Conservation (phyloP, 1,140 invertebrate genomes). For the Drosophila elegans region DNA sequence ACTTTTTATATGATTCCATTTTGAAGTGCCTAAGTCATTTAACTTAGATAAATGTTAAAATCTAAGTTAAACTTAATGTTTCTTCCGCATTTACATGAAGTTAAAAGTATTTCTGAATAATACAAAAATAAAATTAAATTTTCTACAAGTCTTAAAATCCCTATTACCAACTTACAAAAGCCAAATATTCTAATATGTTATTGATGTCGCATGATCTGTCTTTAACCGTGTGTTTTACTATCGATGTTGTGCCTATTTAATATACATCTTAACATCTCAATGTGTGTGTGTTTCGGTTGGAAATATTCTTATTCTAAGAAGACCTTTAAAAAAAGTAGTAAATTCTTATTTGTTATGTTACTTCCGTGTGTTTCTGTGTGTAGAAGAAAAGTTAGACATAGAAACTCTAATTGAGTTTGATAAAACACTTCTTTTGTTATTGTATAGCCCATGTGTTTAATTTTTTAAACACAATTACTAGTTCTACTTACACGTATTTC, state of each 20-base stretch:
- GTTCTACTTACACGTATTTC: neutral
- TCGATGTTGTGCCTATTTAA: constrained; percentile 39
- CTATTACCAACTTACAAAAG: neutral
- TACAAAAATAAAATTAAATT: neutral
- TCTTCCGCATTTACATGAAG: too few species aligned
- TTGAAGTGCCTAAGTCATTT: too few species aligned
- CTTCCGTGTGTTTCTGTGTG: constrained; percentile 1
- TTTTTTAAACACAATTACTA: too few species aligned
- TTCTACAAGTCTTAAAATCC: neutral
- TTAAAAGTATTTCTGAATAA: too few species aligned
- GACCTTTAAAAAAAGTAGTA: neutral
- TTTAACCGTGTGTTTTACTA: constrained; percentile 15
- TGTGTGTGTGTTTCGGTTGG: constrained; percentile 5
- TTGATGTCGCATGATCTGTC: constrained; percentile 64
- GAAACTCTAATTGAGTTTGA: too few species aligned
- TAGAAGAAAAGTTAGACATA: neutral
- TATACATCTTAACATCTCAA: constrained; percentile 6
- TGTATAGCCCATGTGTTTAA: too few species aligned
- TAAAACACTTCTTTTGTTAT: too few species aligned
- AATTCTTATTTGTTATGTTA: neutral
- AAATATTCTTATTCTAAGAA: too few species aligned
- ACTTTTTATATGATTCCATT: too few species aligned
- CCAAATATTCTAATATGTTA: constrained; percentile 1
- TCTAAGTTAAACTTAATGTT: too few species aligned
- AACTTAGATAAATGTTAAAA: too few species aligned